phyloP scores from a whole-genome alignment of 92 coral and sea anemone species.

The Epizoanthus scotinus region DNA sequence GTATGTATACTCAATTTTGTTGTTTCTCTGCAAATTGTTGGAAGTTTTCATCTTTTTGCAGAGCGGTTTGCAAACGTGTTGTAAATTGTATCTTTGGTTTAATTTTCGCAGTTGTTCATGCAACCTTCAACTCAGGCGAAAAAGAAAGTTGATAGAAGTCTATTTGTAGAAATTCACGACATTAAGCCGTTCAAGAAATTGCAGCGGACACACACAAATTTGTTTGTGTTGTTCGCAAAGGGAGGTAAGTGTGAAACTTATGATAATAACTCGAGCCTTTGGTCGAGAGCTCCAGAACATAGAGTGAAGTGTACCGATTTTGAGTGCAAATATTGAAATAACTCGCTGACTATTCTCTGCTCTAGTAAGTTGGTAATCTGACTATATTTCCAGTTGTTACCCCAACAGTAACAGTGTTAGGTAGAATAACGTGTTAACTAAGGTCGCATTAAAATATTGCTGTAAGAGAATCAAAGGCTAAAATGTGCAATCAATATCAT shows the following conservation, averaged over 20 bases:
- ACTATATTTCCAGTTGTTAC: no score
- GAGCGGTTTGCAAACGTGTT: neutral
- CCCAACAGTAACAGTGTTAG: no score
- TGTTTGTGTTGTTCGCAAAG: constrained; percentile 83
- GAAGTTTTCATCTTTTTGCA: neutral
- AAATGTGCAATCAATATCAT: constrained; percentile 5
- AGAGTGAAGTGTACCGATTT: neutral
- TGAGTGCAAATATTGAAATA: no score
- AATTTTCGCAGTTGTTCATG: constrained; percentile 43
- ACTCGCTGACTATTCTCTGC: no score
- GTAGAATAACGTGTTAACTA: no score
- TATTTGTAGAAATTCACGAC: constrained; percentile 76
- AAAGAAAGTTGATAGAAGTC: constrained; percentile 75
- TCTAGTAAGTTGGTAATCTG: no score
- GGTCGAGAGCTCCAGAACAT: neutral
- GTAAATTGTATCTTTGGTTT: neutral
- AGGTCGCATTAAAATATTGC: no score
- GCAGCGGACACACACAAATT: constrained; percentile 89
- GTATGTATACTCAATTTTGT: constrained; percentile 8
- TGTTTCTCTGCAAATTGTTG: neutral
- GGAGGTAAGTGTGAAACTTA: constrained; percentile 60
- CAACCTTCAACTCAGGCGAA: constrained; percentile 61
- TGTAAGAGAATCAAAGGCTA: no score
- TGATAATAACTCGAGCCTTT: constrained; percentile 4
- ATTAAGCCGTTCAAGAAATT: constrained; percentile 93